Evolutionary conservation across 2,797 vertebrate genomes (phyloP), one percentile per base, ranked within the genome.

Genomic region (Podarcis siculus): DNA sequence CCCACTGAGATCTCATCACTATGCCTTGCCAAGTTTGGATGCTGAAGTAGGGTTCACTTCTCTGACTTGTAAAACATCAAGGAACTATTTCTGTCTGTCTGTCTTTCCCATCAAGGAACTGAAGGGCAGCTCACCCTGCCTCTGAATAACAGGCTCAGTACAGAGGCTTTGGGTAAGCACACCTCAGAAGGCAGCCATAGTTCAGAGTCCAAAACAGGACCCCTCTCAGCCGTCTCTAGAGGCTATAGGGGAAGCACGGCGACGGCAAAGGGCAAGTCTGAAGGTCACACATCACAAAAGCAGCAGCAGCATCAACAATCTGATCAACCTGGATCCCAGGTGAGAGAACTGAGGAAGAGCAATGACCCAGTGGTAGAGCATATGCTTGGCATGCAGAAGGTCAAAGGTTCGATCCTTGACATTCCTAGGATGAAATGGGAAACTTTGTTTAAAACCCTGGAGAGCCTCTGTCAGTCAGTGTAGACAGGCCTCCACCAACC

Each of bases 161-260:
- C 89, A 5, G 97, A 97, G 78, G 94, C 90, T 79, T 77, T 95
- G 86, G 88, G 93, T 89, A 97, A 94, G 82, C 87, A 92, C 67
- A 93, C 90, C 5, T 94, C 96, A 0, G 96, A 96, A 0, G 64
- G 49, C 21, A 90, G 83, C 61, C 95, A 91, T 23, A 89, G 67
- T n/a, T 92, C 90, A 0, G 93, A 93, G 3, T 30, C 75, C 30
- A 94, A 81, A 91, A 76, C 3, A 35, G 87, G 25, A 6, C 39
- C 88, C 1, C 85, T 79, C 1, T 94, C 97, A 2, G 0, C 82
- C 9, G 21, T 67, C 72, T 92, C 84, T 37, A 77, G 91, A 71
- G 90, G 49, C 12, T 61, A 80, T 91, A 87, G 85, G 69, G 91
- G 87, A 5, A 97, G 83, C 0, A 0, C 88, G 0, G 0, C 87